A percentile compares a stretch with the other conserved stretches of the same genome.
Conservation (phyloP, 2,797 vertebrate genomes). For the Tachyglossus aculeatus region DNA sequence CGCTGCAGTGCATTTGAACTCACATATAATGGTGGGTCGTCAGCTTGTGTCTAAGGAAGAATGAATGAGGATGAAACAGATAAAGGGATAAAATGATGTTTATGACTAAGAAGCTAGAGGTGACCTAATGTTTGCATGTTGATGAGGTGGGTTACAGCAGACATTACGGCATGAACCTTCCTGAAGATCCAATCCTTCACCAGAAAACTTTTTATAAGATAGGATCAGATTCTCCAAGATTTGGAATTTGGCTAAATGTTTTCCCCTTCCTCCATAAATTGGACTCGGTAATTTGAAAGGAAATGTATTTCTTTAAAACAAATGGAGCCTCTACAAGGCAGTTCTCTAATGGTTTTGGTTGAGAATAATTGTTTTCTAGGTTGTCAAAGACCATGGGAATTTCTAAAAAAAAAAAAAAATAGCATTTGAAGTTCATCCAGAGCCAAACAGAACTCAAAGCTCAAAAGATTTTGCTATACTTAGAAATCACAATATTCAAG, state of each 20-base stretch:
- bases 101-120: not conserved
- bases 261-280: too few relatives aligned
- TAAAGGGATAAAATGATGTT: not conserved
- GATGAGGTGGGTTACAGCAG: not conserved
- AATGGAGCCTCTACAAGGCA: slow-evolving; percentile 1
- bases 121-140: not conserved
- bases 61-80: too few relatives aligned
- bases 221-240: slow-evolving; percentile 13
- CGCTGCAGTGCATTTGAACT: too few relatives aligned
- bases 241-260: slow-evolving; percentile 39
- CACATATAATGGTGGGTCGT: too few relatives aligned
- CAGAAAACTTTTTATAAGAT: slow-evolving; percentile 17
- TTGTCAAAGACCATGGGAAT: slow-evolving; percentile 18
- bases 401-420: slow-evolving; percentile 13
- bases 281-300: slow-evolving; percentile 15
- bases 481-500: slow-evolving; percentile 54
- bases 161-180: not conserved
- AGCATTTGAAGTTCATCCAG: slow-evolving; percentile 21
- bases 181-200: slow-evolving; percentile 3
- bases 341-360: not conserved
- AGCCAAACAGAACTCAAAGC: slow-evolving; percentile 44
- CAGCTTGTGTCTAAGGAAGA: too few relatives aligned
- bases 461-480: slow-evolving; percentile 53
- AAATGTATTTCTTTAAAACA: slow-evolving; percentile 35
- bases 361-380: not conserved